Evolutionary conservation across 2,113 vertebrate genomes (phyloP).

Genomic region (Pituophis catenifer): DNA sequence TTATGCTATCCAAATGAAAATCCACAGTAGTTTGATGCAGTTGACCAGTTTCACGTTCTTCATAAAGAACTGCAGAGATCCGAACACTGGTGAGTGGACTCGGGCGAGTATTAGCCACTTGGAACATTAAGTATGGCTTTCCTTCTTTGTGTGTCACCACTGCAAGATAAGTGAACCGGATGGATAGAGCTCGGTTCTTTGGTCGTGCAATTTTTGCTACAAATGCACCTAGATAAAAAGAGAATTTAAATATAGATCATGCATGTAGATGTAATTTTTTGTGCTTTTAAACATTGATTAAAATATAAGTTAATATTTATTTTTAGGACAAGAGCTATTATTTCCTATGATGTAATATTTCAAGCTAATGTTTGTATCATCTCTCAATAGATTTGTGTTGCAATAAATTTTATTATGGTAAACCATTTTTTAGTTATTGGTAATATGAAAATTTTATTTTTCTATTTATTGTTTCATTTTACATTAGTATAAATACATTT

Average conservation of each 20-base stretch:
- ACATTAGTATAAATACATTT: background rate
- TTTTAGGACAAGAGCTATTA: background rate
- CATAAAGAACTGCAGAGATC: constrained; percentile 88
- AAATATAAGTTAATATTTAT: background rate
- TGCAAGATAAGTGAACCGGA: constrained; percentile 86
- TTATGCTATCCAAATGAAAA: constrained; percentile 83
- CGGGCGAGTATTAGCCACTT: constrained; percentile 87
- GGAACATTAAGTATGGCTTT: constrained; percentile 83
- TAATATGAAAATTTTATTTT: background rate
- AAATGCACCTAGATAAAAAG: constrained; percentile 82
- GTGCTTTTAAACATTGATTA: background rate
- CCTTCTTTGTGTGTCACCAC: constrained; percentile 82
- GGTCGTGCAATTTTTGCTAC: constrained; percentile 97
- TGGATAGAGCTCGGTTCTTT: constrained; percentile 88
- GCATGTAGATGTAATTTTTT: rapidly evolving
- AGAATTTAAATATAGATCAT: constrained; percentile 23
- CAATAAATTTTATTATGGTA: background rate
- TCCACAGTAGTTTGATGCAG: constrained; percentile 88
- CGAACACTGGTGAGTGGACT: constrained; percentile 85
- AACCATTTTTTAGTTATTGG: background rate
- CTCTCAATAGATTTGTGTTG: background rate
- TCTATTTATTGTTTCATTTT: background rate
- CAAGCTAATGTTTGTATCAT: background rate
- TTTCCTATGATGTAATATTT: background rate
- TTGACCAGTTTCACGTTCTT: constrained; percentile 82